Conservation (phyloP, 2,113 vertebrate genomes). For the Myiopsitta monachus region DNA sequence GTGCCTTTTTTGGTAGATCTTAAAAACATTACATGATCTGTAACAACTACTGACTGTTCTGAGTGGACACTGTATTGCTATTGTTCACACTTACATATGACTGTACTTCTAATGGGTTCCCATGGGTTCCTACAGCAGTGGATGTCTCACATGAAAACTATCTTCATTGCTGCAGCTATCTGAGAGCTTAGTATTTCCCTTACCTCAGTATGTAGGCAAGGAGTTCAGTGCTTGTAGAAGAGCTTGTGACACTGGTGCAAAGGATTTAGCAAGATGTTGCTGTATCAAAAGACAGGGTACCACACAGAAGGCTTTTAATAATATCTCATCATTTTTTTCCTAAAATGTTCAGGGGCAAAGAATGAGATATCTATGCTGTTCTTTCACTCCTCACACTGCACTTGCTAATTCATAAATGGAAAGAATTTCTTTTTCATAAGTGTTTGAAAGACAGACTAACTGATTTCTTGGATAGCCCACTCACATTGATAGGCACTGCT, state of each 20-base stretch:
- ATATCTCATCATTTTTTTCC: neutral
- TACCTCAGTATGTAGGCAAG: neutral
- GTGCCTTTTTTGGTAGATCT: neutral
- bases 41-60: neutral
- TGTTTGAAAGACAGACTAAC: neutral
- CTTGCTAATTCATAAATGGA: neutral
- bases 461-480: neutral
- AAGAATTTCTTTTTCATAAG: neutral
- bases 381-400: neutral
- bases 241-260: neutral
- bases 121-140: neutral
- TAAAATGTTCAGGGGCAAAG: neutral
- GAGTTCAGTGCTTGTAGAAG: neutral
- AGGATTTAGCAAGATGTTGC: neutral
- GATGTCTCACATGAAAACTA: neutral
- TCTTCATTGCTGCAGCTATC: neutral
- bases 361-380: neutral
- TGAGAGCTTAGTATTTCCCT: neutral
- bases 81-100: neutral
- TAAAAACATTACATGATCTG: neutral
- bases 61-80: accelerated
- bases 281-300: neutral
- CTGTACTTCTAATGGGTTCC: neutral
- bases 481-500: neutral
- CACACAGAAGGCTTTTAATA: neutral